These are phyloP conservation scores for Percopsis transmontana DNA, from an alignment of 2,113 vertebrate species.

Conservation along the genomic window DNA sequence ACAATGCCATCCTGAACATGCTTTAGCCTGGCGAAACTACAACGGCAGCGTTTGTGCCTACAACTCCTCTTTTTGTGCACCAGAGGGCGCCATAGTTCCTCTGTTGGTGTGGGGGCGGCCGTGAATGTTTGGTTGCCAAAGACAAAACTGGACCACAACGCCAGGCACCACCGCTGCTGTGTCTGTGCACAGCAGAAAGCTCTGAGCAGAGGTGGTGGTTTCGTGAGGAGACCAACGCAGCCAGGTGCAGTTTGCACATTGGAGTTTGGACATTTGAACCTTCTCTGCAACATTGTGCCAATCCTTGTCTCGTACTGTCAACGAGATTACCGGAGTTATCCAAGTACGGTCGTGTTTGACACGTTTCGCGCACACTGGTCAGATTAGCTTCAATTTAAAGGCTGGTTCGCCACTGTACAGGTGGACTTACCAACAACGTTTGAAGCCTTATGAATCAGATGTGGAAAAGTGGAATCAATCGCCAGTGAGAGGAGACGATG, in stretches of 20 bases:
- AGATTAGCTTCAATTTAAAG: conserved; percentile 9
- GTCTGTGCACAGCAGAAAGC: conserved; percentile 25
- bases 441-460: conserved; percentile 31
- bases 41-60: conserved; percentile 55
- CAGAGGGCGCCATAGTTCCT: conserved; percentile 63
- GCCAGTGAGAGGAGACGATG: conserved; percentile 33
- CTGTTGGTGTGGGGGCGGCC: conserved; percentile 11
- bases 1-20: conserved; percentile 98
- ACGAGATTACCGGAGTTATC: conserved; percentile 29
- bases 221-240: conserved; percentile 7
- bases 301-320: conserved; percentile 18
- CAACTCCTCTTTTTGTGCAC: conserved; percentile 50
- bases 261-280: conserved; percentile 10
- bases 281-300: conserved; percentile 16
- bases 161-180: conserved; percentile 34
- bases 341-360: conserved; percentile 47
- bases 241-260: conserved; percentile 39
- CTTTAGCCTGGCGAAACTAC: conserved; percentile 74
- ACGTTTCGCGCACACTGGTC: conserved; percentile 25
- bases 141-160: conserved; percentile 15
- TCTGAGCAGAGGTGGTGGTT: conserved; percentile 22
- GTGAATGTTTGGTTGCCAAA: conserved; percentile 30
- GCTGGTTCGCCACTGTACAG: neutral
- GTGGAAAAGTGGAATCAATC: conserved; percentile 1
- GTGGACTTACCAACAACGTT: conserved; percentile 23